Base-by-base conservation (phyloP, 2,113 vertebrate genomes). In the Prinia subflava region DNA sequence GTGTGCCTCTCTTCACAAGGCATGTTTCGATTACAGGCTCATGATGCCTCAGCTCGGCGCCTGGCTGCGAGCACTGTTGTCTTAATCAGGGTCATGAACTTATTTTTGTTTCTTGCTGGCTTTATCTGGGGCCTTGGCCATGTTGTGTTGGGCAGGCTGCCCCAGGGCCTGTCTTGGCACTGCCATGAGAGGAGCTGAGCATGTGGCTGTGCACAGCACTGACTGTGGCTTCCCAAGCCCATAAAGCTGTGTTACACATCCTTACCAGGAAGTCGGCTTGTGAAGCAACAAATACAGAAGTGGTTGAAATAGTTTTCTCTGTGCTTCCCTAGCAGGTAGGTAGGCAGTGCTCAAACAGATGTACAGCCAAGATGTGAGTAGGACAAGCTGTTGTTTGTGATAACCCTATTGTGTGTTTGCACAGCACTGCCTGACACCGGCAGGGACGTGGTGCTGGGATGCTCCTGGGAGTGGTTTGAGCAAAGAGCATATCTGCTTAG, bases 81-180 rank as follows among this genome's bases (percentile, higher is more conserved):
- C 75, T 0, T 96, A 82, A 91, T 79, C 53, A 88, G 93, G 89
- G 87, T 96, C 95, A 94, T 87, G 96, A 97, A 96, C 94, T 95
- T 80, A 63, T 71, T 96, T 97, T 96, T 95, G 68, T 88, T 85
- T 88, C 69, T 27, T 94, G 86, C 63, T 33, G 19, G 69, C 76
- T 92, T 96, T 94, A 78, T 83, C 65, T 88, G 67, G 68, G 77
- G 37, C 35, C 85, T 60, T 71, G 90, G 83, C 88, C 14, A 1
- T 33, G 83, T 49, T 70, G 81, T 80, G 77, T 76, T 70, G 35
- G 11, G 67, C 21, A 35, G 91, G 75, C 75, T 97, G 83, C 92
- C 49, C 52, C 55, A 69, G 25, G 52, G 47, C 73, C 88, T 93
- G 31, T 47, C 60, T 85, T 57, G 65, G 83, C 64, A 41, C 25